These are phyloP conservation scores for Pogonognathellus flavescens DNA, from an alignment of 1,140 invertebrate genomes.

Conservation along the genomic window DNA sequence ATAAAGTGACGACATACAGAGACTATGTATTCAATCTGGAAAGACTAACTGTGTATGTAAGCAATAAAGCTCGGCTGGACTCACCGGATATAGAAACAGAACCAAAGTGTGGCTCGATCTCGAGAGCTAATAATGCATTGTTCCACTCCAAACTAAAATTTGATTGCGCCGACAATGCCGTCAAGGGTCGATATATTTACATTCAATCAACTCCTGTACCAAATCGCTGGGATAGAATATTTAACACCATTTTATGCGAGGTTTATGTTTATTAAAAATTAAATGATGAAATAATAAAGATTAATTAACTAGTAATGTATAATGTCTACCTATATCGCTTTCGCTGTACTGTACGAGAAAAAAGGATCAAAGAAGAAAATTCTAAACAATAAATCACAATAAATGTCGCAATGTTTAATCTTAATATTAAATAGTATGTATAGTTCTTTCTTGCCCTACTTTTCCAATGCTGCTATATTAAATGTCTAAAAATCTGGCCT, in stretches of 20 bases:
- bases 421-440: no score
- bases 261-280: conserved; percentile 73
- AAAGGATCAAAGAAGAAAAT: no score
- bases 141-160: conserved; percentile 72
- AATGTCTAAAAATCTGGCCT: no score
- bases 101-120: conserved; percentile 73
- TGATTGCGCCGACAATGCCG: conserved; percentile 71
- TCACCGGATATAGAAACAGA: conserved; percentile 67
- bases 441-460: no score
- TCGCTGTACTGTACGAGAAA: no score
- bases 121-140: conserved; percentile 73
- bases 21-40: conserved; percentile 74
- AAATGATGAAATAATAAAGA: not conserved
- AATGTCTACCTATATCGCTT: no score
- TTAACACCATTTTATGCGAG: conserved; percentile 74
- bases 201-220: conserved; percentile 73
- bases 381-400: no score
- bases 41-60: conserved; percentile 73
- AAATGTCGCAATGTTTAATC: no score
- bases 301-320: not conserved
- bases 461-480: no score
- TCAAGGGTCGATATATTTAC: conserved; percentile 74
- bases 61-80: conserved; percentile 70
- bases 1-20: conserved; percentile 70
- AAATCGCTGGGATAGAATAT: conserved; percentile 73